Percentiles rank a stretch among this genome's conserved stretches.
These are phyloP conservation scores for Oreochromis niloticus DNA, from an alignment of 2,113 vertebrate species.

Conservation along the genomic window DNA sequence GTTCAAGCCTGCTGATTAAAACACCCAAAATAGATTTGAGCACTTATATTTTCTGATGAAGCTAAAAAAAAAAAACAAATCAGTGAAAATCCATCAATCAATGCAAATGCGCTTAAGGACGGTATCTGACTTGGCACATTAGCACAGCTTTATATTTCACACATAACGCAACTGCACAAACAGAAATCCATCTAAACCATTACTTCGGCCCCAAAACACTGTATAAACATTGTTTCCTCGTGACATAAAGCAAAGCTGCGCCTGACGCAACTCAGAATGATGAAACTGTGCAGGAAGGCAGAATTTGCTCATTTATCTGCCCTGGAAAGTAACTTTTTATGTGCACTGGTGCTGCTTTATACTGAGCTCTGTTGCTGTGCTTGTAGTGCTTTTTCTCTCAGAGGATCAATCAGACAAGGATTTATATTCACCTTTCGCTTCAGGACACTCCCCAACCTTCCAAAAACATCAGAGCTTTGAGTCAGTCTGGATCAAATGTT, in stretches of 20 bases:
- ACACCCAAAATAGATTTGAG: neutral
- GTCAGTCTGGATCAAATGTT: conserved; percentile 10
- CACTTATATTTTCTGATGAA: neutral
- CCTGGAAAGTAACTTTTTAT: neutral
- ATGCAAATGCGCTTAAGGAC: neutral
- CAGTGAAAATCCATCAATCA: neutral
- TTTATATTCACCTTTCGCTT: neutral
- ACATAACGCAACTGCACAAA: neutral
- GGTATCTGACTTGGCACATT: neutral
- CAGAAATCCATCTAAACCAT: neutral
- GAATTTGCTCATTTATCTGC: conserved; percentile 10
- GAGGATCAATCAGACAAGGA: neutral
- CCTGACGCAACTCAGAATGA: conserved; percentile 17
- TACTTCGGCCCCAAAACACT: neutral
- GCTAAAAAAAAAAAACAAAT: neutral
- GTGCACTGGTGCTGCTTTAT: neutral
- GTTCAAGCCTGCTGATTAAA: neutral
- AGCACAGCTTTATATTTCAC: neutral
- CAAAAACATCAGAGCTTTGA: neutral
- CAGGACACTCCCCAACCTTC: neutral
- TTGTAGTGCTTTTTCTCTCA: neutral
- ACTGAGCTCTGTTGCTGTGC: neutral
- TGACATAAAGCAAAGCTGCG: neutral
- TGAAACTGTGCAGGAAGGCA: conserved; percentile 5
- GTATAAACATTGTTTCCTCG: neutral